These are phyloP conservation scores for Anabas testudineus DNA, from an alignment of 2,797 vertebrate species.

Conservation along the genomic window DNA sequence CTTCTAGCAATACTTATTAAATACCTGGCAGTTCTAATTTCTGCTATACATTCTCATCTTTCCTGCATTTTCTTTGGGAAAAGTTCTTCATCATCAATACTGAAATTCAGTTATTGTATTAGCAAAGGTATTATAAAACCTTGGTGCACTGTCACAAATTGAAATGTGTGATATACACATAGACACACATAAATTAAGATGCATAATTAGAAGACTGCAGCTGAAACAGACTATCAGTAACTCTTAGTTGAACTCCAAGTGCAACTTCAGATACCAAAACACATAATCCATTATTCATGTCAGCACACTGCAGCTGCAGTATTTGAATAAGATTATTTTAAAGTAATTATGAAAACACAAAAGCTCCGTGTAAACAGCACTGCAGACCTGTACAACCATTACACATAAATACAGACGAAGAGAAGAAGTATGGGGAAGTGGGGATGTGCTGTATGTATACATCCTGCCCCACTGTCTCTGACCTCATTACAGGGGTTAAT, in stretches of 20 bases:
- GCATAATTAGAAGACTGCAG: not conserved
- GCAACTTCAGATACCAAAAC: constrained; percentile 10
- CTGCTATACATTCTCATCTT: no score
- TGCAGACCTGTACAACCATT: not conserved
- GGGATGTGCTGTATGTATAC: constrained; percentile 30
- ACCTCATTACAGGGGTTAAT: constrained; percentile 82
- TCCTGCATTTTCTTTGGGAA: no score
- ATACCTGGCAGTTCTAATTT: no score
- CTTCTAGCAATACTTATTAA: no score
- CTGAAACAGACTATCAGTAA: constrained; percentile 14
- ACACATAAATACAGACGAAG: not conserved
- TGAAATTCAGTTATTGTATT: no score
- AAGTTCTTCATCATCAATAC: no score
- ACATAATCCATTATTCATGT: constrained; percentile 41
- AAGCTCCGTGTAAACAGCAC: not conserved
- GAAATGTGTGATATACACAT: not conserved
- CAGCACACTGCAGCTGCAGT: constrained; percentile 6
- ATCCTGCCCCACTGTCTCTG: constrained; percentile 55
- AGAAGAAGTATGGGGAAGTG: constrained; percentile 11
- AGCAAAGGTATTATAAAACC: not conserved
- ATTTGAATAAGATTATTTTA: not conserved
- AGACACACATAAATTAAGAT: constrained; percentile 6
- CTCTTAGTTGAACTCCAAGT: not conserved
- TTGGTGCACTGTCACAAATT: not conserved
- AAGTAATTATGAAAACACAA: not conserved